Percentiles rank a stretch among this genome's conserved stretches.
phyloP scores from a whole-genome alignment of 1,140 invertebrate genomes.

The Lordiphosa clarofinis region DNA sequence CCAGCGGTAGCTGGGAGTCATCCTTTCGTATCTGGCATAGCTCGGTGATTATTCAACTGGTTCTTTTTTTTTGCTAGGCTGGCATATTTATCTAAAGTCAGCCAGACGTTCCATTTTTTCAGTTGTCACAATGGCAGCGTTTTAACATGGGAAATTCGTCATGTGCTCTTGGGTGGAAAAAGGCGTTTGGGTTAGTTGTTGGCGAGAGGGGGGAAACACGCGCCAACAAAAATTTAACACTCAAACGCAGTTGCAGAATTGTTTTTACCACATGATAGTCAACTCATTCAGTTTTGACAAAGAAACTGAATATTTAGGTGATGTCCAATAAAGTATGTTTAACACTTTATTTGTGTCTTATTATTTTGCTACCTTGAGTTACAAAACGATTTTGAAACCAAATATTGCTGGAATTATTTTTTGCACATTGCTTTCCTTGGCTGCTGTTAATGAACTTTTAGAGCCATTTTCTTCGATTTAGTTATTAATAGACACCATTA shows the following conservation, averaged over 20 bases:
- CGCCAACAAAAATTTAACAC: not conserved
- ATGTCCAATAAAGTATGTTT: no score
- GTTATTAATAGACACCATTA: no score
- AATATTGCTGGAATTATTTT: not conserved
- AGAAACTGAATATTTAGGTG: no score
- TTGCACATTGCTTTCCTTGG: no score
- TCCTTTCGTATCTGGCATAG: slow-evolving; percentile 14
- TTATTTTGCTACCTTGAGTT: no score
- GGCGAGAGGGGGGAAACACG: not conserved
- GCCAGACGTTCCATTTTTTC: slow-evolving; percentile 34
- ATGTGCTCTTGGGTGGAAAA: slow-evolving; percentile 32
- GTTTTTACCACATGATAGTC: slow-evolving; percentile 36
- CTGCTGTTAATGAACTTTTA: no score
- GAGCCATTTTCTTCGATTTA: no score
- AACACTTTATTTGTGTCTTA: no score
- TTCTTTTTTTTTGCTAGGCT: slow-evolving; percentile 29
- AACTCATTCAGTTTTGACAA: no score
- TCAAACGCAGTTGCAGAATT: not conserved
- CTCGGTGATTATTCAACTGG: slow-evolving; percentile 39
- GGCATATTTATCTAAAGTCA: slow-evolving; percentile 48
- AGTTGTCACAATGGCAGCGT: slow-evolving; percentile 36
- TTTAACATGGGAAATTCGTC: slow-evolving; percentile 66
- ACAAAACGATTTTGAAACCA: no score
- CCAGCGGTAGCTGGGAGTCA: slow-evolving; percentile 36
- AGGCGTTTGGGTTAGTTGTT: not conserved